phyloP scores from a whole-genome alignment of 2,888 invertebrate species.

The Cordylochernes scorpioides region DNA sequence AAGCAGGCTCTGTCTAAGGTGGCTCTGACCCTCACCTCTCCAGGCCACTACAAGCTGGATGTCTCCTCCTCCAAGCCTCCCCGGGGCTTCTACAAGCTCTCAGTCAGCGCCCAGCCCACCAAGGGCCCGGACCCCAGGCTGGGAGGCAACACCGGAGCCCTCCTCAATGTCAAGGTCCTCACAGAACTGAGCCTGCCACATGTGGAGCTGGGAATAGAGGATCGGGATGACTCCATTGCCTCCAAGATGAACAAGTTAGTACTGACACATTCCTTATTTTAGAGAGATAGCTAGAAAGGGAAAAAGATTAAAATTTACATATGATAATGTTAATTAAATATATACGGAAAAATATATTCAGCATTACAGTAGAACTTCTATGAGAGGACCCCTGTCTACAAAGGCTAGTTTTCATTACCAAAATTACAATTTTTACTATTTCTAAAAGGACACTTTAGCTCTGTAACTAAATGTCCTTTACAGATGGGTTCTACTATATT shows the following conservation, averaged over 20 bases:
- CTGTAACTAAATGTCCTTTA: no score
- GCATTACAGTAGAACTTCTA: no score
- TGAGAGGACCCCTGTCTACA: no score
- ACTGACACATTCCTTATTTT: neutral
- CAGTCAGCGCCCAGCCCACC: conserved; percentile 38
- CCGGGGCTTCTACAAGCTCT: conserved; percentile 57
- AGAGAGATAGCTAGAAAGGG: no score
- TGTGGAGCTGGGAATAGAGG: conserved; percentile 60
- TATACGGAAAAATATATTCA: no score
- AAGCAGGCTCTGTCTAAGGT: no score
- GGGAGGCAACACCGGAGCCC: conserved; percentile 29
- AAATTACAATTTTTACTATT: neutral
- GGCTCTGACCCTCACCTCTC: no score
- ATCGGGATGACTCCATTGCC: conserved; percentile 62
- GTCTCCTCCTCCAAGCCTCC: conserved; percentile 46
- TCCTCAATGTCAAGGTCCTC: conserved; percentile 33
- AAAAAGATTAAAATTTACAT: no score
- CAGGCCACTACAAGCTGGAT: conserved; percentile 45
- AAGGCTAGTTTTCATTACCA: neutral
- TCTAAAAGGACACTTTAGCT: no score
- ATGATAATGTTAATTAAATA: no score
- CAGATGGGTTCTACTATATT: no score
- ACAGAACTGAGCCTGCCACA: conserved; percentile 46
- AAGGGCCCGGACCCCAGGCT: conserved; percentile 33
- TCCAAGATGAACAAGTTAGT: conserved; percentile 38